These are phyloP conservation scores for Acestrorhynchus altus DNA, from an alignment of 2,797 vertebrate genomes.

Conservation along the genomic window DNA sequence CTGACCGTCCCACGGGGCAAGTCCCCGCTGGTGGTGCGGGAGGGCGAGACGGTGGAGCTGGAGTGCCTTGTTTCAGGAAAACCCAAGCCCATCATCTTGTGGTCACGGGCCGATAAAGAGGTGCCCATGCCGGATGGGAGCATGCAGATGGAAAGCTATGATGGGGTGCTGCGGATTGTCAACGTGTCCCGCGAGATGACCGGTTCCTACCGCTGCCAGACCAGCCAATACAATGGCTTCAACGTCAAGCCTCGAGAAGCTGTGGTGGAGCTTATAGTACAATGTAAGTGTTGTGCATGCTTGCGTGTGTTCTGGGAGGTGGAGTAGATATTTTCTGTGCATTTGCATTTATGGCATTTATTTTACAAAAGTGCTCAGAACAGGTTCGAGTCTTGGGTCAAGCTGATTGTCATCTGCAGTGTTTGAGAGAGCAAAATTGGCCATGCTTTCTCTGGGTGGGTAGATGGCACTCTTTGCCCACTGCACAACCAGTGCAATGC, in stretches of 20 bases:
- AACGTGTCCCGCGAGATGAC: slow-evolving; percentile 92
- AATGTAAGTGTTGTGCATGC: slow-evolving; percentile 58
- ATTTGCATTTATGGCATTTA: too few species aligned
- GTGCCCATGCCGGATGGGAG: slow-evolving; percentile 90
- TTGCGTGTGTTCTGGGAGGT: neutral
- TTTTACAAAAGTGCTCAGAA: too few species aligned
- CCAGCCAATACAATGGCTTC: slow-evolving; percentile 97
- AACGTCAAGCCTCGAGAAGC: slow-evolving; percentile 93
- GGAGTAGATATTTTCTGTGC: neutral
- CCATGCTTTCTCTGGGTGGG: too few species aligned
- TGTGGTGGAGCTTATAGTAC: slow-evolving; percentile 90
- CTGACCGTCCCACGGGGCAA: slow-evolving; percentile 92
- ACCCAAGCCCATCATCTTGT: slow-evolving; percentile 95
- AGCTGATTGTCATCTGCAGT: too few species aligned
- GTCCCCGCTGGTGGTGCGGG: slow-evolving; percentile 88
- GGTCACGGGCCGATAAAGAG: slow-evolving; percentile 93
- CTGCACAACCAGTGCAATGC: too few species aligned
- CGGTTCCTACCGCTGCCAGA: slow-evolving; percentile 90
- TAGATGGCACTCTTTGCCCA: too few species aligned
- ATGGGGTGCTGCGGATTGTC: slow-evolving; percentile 87
- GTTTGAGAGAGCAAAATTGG: too few species aligned
- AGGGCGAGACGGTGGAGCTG: slow-evolving; percentile 94
- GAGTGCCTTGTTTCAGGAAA: slow-evolving; percentile 98
- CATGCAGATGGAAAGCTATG: slow-evolving; percentile 90
- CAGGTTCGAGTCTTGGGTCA: too few species aligned